Conservation (phyloP, 2,113 vertebrate genomes). For the Jaculus jaculus region DNA sequence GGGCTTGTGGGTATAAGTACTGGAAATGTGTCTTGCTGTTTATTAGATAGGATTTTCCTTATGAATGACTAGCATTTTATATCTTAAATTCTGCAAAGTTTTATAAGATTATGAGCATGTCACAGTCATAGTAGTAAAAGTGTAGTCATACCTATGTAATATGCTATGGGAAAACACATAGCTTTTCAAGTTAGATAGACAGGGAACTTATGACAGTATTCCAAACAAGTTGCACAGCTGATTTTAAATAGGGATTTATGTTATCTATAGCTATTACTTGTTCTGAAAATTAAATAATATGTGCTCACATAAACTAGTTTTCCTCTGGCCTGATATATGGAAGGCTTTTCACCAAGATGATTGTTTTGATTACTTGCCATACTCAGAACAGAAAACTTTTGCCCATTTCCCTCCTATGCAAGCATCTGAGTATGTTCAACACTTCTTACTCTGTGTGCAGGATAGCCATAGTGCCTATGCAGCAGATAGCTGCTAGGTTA, state of each 20-base stretch:
- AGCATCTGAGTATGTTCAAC: accelerated
- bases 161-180: background rate
- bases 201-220: background rate
- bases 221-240: background rate
- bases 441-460: background rate
- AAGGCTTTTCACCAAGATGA: background rate
- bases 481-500: background rate
- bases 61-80: background rate
- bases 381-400: background rate
- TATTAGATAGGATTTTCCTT: background rate
- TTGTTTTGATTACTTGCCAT: background rate
- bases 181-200: background rate
- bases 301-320: background rate
- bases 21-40: background rate
- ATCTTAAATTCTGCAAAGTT: background rate
- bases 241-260: background rate
- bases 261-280: background rate
- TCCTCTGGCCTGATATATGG: background rate
- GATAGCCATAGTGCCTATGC: background rate
- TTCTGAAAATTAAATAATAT: background rate
- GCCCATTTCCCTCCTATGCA: accelerated
- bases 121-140: background rate
- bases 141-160: accelerated
- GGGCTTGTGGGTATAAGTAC: background rate
- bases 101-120: background rate